Evolutionary conservation across 2,888 invertebrate species (phyloP), one percentile per base, ranked within the genome.

Genomic region (Drosophila birchii): DNA sequence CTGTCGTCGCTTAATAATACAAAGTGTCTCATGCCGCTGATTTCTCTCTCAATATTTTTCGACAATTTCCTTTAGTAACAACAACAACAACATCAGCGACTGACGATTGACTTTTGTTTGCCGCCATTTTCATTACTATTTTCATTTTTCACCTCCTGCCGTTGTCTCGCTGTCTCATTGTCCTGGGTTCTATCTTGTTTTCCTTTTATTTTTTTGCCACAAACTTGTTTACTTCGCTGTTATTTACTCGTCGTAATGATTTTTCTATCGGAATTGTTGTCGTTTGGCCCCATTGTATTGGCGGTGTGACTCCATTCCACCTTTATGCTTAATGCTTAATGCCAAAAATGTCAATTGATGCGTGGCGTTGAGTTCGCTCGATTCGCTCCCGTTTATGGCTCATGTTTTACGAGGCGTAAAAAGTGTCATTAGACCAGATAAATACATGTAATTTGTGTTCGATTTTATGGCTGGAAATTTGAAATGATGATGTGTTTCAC

Each of bases 1-100:
- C 71, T 75, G 80, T 45, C 79, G 69, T 51, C 79, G 67, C 86
- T 84, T 75, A 88, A 88, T 88, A 85, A 86, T 57, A 85, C 83
- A 88, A 88, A 85, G 84, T 88, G 86, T 83, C 69, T 64, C 51
- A 47, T 66, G 45, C 45, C 54, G 20, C 57, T 53, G 43, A 41
- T 39, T 64, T 49, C 47, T 43, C 14, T 16, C 18, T 26, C 57
- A 70, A 70, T 72, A 72, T 63, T 44, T 66, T 75, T 70, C 69
- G 57, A 80, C 86, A 76, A 79, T 78, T 63, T 70, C 38, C 67
- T 51, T 26, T 26, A 0, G n/a, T 5, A 26, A 26, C 26, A 26
- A 23, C 23, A 23, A 23, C 26, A 54, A 68, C 73, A 75, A 73
- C 70, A 71, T 71, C 57, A 64, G 66, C 18, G 18, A 18, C 29